Base-by-base conservation (phyloP, 2,797 vertebrate species). In the Parambassis ranga region DNA sequence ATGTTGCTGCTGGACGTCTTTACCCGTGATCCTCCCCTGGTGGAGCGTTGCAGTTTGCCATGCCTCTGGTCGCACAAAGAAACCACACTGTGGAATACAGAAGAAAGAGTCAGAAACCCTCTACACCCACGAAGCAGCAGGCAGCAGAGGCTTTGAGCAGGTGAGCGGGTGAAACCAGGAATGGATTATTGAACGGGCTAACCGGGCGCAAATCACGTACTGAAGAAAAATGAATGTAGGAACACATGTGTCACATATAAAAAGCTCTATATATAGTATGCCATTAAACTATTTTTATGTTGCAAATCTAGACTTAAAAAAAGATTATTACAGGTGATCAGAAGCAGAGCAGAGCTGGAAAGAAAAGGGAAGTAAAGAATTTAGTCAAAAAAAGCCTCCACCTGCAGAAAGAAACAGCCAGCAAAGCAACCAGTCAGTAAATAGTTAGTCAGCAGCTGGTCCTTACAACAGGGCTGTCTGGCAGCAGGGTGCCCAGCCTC, bases 21-120 rank as follows among this genome's bases (percentile, higher is more conserved):
- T 93, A 48, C 82, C 88, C 79, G 95, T 82, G 61, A 94, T 92
- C 71, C 94, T 93, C 0, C 94, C 94, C 3, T 95, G 93, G 87
- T 97, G 92, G 74, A 94, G 94, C 31, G 86, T 87, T 10, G 92
- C 65, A 14, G 36, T 81, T 9, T 76, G 88, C 81, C 93, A 65
- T 1, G 82, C 79, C 87, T 88, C 84, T 30, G 79, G 85, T 57
- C 88, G 89, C 76, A 88, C 86, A 69, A 97, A 97, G 83, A 97
- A 97, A 41, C 94, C 92, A 30, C 91, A 94, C 96, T 97, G 89
- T 1, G 59, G 32, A 50, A n/a, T n/a, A n/a, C n/a, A 30, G 41
- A 35, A 57, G 19, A 32, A 7, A 32, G 10, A 3, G 13, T 48
- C 36, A 64, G 32, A 53, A 22, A 37, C 1, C 37, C n/a, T 0